Evolutionary conservation across 2,888 invertebrate species (phyloP).

Genomic region (Elmis aenea): DNA sequence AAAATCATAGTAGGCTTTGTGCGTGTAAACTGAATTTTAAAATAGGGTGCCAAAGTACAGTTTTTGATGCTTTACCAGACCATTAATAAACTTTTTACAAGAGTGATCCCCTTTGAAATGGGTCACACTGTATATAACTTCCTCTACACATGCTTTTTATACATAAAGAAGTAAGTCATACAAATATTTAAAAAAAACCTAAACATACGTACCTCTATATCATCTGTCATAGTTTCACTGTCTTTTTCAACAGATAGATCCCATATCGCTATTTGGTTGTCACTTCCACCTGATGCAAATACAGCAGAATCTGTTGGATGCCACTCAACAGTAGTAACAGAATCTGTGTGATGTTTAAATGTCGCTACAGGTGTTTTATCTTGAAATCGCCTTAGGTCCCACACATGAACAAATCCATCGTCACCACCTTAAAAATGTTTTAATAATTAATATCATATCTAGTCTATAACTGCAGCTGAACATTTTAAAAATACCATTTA

Average conservation of each 20-base stretch:
- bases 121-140: no score
- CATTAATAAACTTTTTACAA: no score
- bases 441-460: neutral
- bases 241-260: slow-evolving; percentile 90
- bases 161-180: no score
- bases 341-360: slow-evolving; percentile 92
- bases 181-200: no score
- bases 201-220: slow-evolving; percentile 44
- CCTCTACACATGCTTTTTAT: no score
- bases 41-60: no score
- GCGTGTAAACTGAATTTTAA: no score
- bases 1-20: no score
- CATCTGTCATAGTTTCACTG: slow-evolving; percentile 53
- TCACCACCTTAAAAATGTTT: slow-evolving; percentile 82
- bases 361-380: slow-evolving; percentile 77
- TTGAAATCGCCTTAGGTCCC: slow-evolving; percentile 89
- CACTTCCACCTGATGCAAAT: slow-evolving; percentile 87
- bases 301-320: slow-evolving; percentile 89
- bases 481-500: no score
- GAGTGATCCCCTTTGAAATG: no score
- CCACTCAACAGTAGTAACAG: slow-evolving; percentile 97
- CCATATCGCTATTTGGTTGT: slow-evolving; percentile 96
- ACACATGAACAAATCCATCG: slow-evolving; percentile 89
- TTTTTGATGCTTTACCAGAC: no score
- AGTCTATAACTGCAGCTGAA: no score